Evolutionary conservation across 2,888 invertebrate genomes (phyloP), one percentile per base, ranked within the genome.

Genomic region (Mimas tiliae): DNA sequence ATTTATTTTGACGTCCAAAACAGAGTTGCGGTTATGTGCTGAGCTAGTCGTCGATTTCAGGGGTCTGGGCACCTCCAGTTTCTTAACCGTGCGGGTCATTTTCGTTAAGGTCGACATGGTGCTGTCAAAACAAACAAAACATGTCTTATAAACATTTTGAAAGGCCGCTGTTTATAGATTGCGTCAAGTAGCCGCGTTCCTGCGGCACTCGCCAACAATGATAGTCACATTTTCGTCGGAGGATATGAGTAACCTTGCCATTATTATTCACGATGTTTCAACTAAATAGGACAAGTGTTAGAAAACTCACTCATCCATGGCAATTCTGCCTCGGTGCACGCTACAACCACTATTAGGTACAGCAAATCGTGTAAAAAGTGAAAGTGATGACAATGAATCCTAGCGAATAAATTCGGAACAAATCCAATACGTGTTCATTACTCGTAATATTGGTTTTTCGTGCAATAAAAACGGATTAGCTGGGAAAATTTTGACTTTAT

Each of bases 31-130:
- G 80, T 90, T 93, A 83, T 92, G 94, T 78, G 93, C 90, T 73
- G 92, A 89, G 82, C 95, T 94, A 75, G 95, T 94, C 74, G 95
- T 94, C 74, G 92, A 91, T 91, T 96, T 96, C 75, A 96, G 91
- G 81, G 96, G 96, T 88, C 96, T 94, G 77, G 96, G 96, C 83
- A 96, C 95, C 90, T 96, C 96, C 79, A 96, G 93, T 92, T 96
- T 96, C 89, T 96, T 96, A 69, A 95, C 95, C 80, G 95, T 95
- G 89, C 96, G 95, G 89, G 95, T 95, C 90, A 95, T 94, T 94
- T 95, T 95, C 92, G 94, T 93, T 86, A 92, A 87, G 90, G 94
- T 94, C 92, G 94, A 93, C 94, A 94, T 94, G 88, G 90, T 93
- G 91, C 90, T 91, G 79, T 63, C 65, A 73, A 80, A 82, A 80